phyloP scores from a whole-genome alignment of 2,113 vertebrate genomes.

The Dermatemys mawii region DNA sequence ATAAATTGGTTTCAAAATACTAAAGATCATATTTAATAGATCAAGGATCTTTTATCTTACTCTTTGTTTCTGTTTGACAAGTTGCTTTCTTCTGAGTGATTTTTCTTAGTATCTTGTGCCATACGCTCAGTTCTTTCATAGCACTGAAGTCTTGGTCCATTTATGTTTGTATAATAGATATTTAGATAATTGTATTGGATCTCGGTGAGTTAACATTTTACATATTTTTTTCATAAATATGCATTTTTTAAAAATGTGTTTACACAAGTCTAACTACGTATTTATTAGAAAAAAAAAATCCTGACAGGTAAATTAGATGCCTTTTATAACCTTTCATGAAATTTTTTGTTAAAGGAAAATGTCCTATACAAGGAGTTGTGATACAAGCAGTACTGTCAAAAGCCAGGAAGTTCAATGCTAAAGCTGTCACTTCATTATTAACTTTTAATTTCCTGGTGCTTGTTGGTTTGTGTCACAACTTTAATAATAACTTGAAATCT shows the following conservation, averaged over 20 bases:
- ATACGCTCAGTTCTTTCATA: background rate
- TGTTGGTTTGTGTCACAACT: background rate
- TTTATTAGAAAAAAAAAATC: background rate
- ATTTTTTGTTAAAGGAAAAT: background rate
- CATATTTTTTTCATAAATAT: background rate
- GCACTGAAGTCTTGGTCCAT: background rate
- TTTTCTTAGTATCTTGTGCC: background rate
- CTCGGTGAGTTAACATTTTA: background rate
- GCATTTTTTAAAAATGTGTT: background rate
- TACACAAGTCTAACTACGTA: background rate
- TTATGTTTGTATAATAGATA: background rate
- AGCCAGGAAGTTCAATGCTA: background rate
- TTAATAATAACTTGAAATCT: background rate
- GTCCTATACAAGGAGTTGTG: background rate
- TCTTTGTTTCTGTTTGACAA: background rate
- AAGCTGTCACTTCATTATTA: background rate
- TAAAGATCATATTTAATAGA: background rate
- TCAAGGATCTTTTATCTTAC: background rate
- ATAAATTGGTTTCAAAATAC: background rate
- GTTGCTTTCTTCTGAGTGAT: background rate
- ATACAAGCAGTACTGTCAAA: background rate
- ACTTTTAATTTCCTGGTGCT: background rate
- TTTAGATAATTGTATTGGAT: background rate
- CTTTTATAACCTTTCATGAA: rapidly evolving
- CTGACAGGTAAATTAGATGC: background rate